Evolutionary conservation across 2,797 vertebrate genomes (phyloP).

Genomic region (Phrynocephalus guinanensis): DNA sequence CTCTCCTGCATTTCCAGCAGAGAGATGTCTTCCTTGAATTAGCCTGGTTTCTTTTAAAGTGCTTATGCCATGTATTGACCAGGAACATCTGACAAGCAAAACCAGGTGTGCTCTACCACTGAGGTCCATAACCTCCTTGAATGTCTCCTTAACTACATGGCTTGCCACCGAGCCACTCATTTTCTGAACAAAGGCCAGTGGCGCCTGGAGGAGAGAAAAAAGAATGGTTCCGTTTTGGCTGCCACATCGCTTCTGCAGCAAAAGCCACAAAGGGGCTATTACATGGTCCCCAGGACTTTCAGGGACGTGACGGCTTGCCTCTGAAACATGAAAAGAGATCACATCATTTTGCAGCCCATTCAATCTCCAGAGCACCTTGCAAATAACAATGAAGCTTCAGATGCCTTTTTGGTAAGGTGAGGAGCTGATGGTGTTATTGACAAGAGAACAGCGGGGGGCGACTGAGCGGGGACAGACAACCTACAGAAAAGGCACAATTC

Average conservation of each 20-base stretch:
- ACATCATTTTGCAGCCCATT: neutral
- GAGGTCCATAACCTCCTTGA: neutral
- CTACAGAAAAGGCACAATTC: neutral
- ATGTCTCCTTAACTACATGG: neutral
- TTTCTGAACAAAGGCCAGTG: neutral
- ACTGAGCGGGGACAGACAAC: neutral
- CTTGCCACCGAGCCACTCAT: neutral
- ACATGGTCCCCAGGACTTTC: neutral
- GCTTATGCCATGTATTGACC: neutral
- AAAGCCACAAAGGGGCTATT: neutral
- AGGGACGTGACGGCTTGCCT: neutral
- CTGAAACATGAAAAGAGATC: neutral
- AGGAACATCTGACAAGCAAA: neutral
- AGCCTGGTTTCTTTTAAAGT: no score
- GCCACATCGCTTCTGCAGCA: neutral
- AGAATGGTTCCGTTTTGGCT: neutral
- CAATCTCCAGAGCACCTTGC: neutral
- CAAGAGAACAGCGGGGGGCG: neutral
- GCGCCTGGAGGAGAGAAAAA: neutral
- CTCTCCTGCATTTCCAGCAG: neutral
- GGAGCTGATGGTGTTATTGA: neutral
- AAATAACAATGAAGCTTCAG: neutral
- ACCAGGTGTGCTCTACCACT: neutral
- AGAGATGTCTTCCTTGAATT: neutral
- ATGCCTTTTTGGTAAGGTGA: neutral